phyloP scores from a whole-genome alignment of 2,113 vertebrate genomes.

The Daphoenositta chrysoptera region DNA sequence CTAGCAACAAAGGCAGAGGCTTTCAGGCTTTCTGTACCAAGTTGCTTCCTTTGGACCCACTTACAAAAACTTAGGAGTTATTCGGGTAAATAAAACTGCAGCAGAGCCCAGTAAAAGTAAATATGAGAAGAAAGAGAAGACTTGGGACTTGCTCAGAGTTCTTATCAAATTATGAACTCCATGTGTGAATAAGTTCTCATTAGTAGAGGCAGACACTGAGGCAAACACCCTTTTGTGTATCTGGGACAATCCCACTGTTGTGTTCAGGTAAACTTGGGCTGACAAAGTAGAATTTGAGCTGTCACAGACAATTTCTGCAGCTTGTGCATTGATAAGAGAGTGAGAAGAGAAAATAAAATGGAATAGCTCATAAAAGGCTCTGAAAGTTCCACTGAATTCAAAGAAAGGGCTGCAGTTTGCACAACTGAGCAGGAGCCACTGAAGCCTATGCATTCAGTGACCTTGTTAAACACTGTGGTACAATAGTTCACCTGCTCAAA shows the following conservation, averaged over 20 bases:
- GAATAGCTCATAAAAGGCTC: neutral
- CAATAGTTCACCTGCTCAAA: neutral
- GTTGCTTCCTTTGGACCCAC: slow-evolving; percentile 48
- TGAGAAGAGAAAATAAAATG: neutral
- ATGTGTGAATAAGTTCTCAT: neutral
- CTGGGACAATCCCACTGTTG: neutral
- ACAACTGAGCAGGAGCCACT: neutral
- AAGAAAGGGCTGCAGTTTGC: neutral
- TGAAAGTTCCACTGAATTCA: neutral
- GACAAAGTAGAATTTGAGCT: slow-evolving; percentile 1
- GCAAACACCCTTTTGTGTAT: neutral
- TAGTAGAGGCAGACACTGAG: neutral
- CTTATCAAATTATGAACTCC: neutral
- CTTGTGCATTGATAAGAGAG: neutral
- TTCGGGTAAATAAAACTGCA: slow-evolving; percentile 30
- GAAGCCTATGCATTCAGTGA: neutral
- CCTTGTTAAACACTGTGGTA: neutral
- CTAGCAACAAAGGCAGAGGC: slow-evolving; percentile 9
- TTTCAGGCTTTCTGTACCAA: neutral
- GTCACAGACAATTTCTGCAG: neutral
- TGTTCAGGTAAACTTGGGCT: slow-evolving; percentile 4
- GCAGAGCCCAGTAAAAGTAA: slow-evolving; percentile 14
- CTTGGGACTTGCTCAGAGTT: neutral
- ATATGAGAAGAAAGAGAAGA: neutral
- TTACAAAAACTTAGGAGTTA: slow-evolving; percentile 17